phyloP scores from a whole-genome alignment of 2,888 invertebrate genomes.

The Microctonus aethiopoides region DNA sequence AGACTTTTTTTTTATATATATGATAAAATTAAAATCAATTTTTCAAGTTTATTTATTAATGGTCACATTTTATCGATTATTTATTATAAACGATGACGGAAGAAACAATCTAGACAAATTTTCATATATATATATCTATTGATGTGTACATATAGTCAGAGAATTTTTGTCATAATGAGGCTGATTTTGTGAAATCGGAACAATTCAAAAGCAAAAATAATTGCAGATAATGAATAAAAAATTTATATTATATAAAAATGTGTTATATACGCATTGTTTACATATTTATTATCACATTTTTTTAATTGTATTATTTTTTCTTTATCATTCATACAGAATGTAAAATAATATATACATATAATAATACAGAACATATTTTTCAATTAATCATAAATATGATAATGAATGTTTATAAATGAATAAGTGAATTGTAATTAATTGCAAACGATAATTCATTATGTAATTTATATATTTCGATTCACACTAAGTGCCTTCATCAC shows the following conservation, averaged over 20 bases:
- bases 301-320: too few species aligned
- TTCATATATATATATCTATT: constrained; percentile 34
- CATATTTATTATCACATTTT: background rate
- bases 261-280: constrained; percentile 26
- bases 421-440: background rate
- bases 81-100: constrained; percentile 18
- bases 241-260: background rate
- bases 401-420: background rate
- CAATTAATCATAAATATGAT: background rate
- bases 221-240: background rate
- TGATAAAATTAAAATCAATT: background rate
- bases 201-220: background rate
- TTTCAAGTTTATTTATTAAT: constrained; percentile 17
- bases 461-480: constrained; percentile 13
- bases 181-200: background rate
- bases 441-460: background rate
- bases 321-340: background rate
- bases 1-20: background rate
- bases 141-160: constrained; percentile 4
- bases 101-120: background rate
- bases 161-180: background rate
- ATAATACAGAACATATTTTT: background rate
- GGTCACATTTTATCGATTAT: constrained; percentile 13
- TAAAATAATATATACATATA: background rate
- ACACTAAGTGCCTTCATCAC: constrained; percentile 40